Base-by-base conservation (phyloP, 2,113 vertebrate genomes). In the Columba livia region DNA sequence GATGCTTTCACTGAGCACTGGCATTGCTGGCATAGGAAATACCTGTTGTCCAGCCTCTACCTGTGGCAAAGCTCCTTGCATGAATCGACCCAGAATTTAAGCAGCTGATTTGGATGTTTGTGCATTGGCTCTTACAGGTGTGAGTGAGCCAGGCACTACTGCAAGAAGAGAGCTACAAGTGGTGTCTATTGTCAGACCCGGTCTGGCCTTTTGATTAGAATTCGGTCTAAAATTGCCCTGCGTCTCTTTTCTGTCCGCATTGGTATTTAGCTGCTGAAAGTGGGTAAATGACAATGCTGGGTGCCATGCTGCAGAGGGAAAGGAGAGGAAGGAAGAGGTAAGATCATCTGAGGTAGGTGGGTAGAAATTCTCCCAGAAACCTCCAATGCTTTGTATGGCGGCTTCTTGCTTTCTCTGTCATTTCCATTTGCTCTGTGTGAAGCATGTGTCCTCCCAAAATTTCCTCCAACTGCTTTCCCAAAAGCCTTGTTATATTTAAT, bases 401-500 rank as follows among this genome's bases (percentile, higher is more conserved):
- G 64, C 53, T 85, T 85, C 34, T 81, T 1, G 0, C 31, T 80
- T 38, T 31, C 51, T 84, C 42, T 86, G 54, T 64, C 29, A 38
- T 72, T 87, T 67, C 48, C 21, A 47, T 67, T 85, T 82, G 50
- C 78, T 70, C 73, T 69, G 44, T 0, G 1, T 83, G 60, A 86
- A 80, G 56, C 64, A 56, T 13, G 20, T 15, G 89, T 20, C 67
- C 81, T 89, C 72, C 88, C 82, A 67, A 38, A 60, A 60, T 47
- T 42, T 73, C 34, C 38, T 62, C 64, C 18, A 34, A 28, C 51
- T 17, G 79, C 82, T 85, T 91, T 94, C 69, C 64, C 79, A 56
- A 93, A 94, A 86, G 67, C 64, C 48, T 80, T 64, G 84, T 88
- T 84, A 56, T 50, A n/a, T 89, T 88, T 69, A 86, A 78, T 90